Conservation (phyloP, 2,797 vertebrate genomes). For the Anomalospiza imberbis region DNA sequence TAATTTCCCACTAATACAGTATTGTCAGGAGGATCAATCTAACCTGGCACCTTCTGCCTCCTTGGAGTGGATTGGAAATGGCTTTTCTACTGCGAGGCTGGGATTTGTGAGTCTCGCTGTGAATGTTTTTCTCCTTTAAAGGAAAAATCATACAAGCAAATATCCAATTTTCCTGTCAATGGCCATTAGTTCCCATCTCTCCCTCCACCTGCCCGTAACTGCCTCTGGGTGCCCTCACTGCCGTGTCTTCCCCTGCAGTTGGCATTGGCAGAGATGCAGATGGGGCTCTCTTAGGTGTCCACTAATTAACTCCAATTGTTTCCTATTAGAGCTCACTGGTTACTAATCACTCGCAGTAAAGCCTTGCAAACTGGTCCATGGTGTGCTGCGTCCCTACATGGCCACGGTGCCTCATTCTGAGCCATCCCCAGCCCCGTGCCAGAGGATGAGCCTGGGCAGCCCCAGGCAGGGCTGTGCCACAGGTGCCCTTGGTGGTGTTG, state of each 20-base stretch:
- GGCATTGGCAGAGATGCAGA: neutral
- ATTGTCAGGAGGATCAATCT: slow-evolving; percentile 44
- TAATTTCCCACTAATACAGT: slow-evolving; percentile 48
- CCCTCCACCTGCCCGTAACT: neutral
- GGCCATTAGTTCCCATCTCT: neutral
- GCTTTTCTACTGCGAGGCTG: neutral
- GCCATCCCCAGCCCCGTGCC: neutral
- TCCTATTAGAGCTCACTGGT: neutral
- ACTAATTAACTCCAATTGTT: neutral
- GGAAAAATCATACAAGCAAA: slow-evolving; percentile 27
- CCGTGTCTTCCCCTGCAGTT: neutral
- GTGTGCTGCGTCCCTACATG: rapidly evolving
- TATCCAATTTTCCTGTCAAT: neutral
- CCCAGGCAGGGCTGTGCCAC: neutral
- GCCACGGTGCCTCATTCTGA: rapidly evolving
- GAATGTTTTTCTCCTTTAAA: slow-evolving; percentile 35
- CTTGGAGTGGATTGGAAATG: slow-evolving; percentile 46
- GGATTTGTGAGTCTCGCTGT: neutral
- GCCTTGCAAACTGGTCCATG: neutral
- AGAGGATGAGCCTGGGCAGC: neutral
- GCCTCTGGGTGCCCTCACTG: neutral
- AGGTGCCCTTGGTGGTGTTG: rapidly evolving
- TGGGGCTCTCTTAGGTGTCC: neutral
- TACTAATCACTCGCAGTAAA: neutral
- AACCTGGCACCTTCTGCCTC: slow-evolving; percentile 45